phyloP scores from a whole-genome alignment of 2,888 invertebrate genomes.

The Drosophila yooni region DNA sequence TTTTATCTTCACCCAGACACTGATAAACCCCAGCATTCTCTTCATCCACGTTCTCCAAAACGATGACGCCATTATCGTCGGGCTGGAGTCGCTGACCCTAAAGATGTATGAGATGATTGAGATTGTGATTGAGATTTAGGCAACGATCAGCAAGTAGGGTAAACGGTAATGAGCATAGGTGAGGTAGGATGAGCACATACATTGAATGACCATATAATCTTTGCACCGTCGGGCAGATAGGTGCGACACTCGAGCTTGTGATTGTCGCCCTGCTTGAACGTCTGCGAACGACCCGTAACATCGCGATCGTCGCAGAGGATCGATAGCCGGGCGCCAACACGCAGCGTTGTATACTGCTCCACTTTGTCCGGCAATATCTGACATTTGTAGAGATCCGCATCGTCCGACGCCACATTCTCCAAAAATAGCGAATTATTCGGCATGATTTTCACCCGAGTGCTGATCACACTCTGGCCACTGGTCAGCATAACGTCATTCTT shows the following conservation, averaged over 20 bases:
- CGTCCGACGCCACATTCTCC: conserved; percentile 63
- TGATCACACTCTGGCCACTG: conserved; percentile 65
- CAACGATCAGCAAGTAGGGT: not conserved
- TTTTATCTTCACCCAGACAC: conserved; percentile 82
- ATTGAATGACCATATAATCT: conserved; percentile 83
- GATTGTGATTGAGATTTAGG: not conserved
- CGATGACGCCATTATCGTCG: conserved; percentile 67
- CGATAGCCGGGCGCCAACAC: conserved; percentile 71
- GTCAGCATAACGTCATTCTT: conserved; percentile 70
- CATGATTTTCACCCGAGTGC: conserved; percentile 68
- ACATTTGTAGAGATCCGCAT: conserved; percentile 80
- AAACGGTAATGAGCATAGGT: not conserved
- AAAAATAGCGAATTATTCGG: conserved; percentile 79
- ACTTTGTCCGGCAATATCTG: conserved; percentile 76
- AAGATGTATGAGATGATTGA: not conserved
- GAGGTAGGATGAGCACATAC: conserved; percentile 59
- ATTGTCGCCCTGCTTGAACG: conserved; percentile 82
- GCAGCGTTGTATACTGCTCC: conserved; percentile 67
- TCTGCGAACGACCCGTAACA: conserved; percentile 81
- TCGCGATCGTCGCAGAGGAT: conserved; percentile 82
- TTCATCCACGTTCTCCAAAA: conserved; percentile 76
- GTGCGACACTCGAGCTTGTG: conserved; percentile 80
- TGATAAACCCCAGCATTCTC: conserved; percentile 82
- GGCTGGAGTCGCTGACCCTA: conserved; percentile 77
- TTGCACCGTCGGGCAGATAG: conserved; percentile 57